These are phyloP conservation scores for Athripsodes cinereus DNA, from an alignment of 2,888 invertebrate genomes.

Conservation along the genomic window DNA sequence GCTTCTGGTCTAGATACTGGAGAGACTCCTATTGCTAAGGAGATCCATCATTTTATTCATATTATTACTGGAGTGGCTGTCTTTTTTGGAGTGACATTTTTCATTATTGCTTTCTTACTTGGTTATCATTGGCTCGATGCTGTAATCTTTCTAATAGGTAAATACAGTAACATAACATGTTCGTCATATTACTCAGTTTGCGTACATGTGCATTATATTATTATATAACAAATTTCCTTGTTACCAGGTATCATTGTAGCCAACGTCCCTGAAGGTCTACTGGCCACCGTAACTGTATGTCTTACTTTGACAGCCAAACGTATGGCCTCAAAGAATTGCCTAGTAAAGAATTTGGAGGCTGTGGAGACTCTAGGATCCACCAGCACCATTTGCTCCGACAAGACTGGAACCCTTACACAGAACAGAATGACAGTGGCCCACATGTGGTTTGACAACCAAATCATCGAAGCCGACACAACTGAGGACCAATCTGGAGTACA, in stretches of 20 bases:
- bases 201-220: neutral
- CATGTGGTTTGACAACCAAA: constrained; percentile 99
- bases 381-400: constrained; percentile 99
- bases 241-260: constrained; percentile 95
- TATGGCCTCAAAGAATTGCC: constrained; percentile 98
- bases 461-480: constrained; percentile 97
- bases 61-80: constrained; percentile 95
- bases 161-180: constrained; percentile 14
- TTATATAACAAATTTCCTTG: too few species aligned
- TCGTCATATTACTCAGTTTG: neutral
- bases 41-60: constrained; percentile 99
- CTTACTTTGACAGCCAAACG: constrained; percentile 97
- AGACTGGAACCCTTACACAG: constrained; percentile 97
- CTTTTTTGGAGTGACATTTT: constrained; percentile 94
- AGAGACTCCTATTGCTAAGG: constrained; percentile 97
- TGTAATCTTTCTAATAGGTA: constrained; percentile 96
- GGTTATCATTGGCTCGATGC: constrained; percentile 99
- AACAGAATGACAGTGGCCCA: constrained; percentile 99
- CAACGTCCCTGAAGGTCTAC: constrained; percentile 96
- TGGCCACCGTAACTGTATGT: constrained; percentile 98
- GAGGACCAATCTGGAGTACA: constrained; percentile 96
- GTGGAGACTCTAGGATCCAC: constrained; percentile 99
- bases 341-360: constrained; percentile 99
- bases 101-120: constrained; percentile 94
- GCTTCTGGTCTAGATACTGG: constrained; percentile 92